Conservation (phyloP, 2,113 vertebrate genomes). For the Catagonus wagneri region DNA sequence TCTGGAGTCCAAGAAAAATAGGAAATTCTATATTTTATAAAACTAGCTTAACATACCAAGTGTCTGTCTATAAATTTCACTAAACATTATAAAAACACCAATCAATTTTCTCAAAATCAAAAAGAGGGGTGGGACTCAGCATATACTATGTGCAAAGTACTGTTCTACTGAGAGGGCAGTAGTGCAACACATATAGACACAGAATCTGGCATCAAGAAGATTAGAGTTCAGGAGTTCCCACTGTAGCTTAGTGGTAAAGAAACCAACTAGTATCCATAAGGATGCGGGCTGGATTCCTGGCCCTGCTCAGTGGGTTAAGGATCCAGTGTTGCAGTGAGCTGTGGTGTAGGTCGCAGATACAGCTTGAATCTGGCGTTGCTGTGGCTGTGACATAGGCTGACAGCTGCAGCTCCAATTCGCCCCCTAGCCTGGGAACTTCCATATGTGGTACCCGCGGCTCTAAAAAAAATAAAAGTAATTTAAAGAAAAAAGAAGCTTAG, state of each 20-base stretch:
- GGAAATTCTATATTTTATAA: conserved; percentile 51
- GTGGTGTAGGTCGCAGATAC: too few relatives aligned
- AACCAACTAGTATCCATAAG: too few relatives aligned
- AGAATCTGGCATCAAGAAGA: conserved; percentile 15
- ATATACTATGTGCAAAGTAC: not conserved
- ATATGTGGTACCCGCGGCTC: too few relatives aligned
- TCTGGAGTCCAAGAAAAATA: not conserved
- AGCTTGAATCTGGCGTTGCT: too few relatives aligned
- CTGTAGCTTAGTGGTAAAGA: too few relatives aligned
- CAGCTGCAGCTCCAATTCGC: too few relatives aligned
- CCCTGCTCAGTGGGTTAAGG: too few relatives aligned
- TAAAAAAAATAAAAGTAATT: too few relatives aligned
- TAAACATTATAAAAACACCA: conserved; percentile 41
- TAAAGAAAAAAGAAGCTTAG: not conserved
- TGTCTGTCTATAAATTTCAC: conserved; percentile 49
- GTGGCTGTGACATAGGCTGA: too few relatives aligned
- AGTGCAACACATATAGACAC: not conserved
- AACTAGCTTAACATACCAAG: conserved; percentile 15
- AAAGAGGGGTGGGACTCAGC: not conserved
- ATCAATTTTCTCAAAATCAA: conserved; percentile 47
- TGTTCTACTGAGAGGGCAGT: not conserved
- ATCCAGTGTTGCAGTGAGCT: too few relatives aligned
- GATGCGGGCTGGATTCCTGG: too few relatives aligned
- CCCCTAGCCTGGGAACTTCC: too few relatives aligned
- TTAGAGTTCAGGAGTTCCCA: not conserved